Percentiles rank a stretch among this genome's conserved stretches.
Conservation (phyloP, 2,888 invertebrate genomes). For the Idaea aversata region DNA sequence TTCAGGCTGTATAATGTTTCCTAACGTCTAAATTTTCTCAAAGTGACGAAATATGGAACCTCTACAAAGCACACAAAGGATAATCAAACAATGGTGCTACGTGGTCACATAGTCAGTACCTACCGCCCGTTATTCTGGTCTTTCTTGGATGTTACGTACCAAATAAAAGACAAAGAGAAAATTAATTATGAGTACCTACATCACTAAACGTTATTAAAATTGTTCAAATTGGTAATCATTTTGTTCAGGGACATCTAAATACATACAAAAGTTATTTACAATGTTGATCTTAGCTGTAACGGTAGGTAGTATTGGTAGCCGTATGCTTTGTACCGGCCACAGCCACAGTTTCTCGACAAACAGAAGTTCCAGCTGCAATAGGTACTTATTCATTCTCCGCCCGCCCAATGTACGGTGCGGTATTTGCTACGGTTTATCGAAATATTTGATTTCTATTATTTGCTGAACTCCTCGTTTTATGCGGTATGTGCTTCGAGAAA, state of each 20-base stretch:
- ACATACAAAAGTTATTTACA: neutral
- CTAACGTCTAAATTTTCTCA: conserved; percentile 21
- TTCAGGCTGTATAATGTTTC: too few species aligned
- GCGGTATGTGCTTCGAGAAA: conserved; percentile 43
- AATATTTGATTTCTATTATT: conserved; percentile 32
- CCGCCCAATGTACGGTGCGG: conserved; percentile 1
- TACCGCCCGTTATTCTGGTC: conserved; percentile 20
- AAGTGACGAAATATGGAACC: conserved; percentile 24
- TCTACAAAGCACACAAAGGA: conserved; percentile 30
- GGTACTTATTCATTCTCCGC: neutral
- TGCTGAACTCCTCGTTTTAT: conserved; percentile 34
- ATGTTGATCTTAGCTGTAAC: neutral
- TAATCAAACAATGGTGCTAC: conserved; percentile 32
- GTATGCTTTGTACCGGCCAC: neutral
- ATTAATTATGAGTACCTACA: too few species aligned
- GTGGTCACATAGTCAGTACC: conserved; percentile 13
- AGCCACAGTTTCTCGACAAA: conserved; percentile 1
- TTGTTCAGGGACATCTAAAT: too few species aligned
- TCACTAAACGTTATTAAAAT: too few species aligned
- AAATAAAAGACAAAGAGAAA: too few species aligned
- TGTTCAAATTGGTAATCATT: too few species aligned
- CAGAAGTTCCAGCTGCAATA: conserved; percentile 1
- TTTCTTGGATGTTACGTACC: too few species aligned
- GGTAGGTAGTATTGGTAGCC: neutral
- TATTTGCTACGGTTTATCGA: conserved; percentile 1